Evolutionary conservation across 1,140 invertebrate species (phyloP).

Genomic region (Rhopalosiphum padi): DNA sequence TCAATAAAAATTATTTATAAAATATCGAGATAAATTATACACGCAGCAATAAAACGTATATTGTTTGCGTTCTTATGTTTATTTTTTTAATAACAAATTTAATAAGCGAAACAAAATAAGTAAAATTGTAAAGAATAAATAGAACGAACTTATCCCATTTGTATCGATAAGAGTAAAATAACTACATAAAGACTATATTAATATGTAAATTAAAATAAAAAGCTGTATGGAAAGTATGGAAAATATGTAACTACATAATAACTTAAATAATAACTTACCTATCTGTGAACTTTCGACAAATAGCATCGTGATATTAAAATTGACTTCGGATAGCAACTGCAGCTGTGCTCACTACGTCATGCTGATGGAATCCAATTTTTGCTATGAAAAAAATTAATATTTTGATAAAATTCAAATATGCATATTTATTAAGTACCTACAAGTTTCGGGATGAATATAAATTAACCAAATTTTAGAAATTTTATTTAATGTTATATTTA

Average conservation of each 20-base stretch:
- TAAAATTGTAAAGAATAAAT: neutral
- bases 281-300: neutral
- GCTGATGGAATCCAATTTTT: neutral
- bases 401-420: neutral
- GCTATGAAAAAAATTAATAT: neutral
- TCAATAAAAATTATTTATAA: neutral
- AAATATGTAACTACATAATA: neutral
- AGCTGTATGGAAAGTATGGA: neutral
- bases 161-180: neutral
- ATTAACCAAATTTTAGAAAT: neutral
- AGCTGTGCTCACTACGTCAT: neutral
- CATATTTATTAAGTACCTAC: neutral
- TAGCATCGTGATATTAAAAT: neutral
- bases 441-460: neutral
- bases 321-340: neutral
- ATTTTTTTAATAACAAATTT: neutral
- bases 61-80: neutral
- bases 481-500: too few species aligned
- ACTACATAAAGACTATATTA: neutral
- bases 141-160: neutral
- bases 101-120: neutral
- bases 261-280: slow-evolving; percentile 26
- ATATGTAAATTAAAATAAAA: neutral
- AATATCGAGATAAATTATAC: too few species aligned
- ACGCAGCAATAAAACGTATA: neutral